phyloP scores from a whole-genome alignment of 2,888 invertebrate species.

The Cosmia trapezina region DNA sequence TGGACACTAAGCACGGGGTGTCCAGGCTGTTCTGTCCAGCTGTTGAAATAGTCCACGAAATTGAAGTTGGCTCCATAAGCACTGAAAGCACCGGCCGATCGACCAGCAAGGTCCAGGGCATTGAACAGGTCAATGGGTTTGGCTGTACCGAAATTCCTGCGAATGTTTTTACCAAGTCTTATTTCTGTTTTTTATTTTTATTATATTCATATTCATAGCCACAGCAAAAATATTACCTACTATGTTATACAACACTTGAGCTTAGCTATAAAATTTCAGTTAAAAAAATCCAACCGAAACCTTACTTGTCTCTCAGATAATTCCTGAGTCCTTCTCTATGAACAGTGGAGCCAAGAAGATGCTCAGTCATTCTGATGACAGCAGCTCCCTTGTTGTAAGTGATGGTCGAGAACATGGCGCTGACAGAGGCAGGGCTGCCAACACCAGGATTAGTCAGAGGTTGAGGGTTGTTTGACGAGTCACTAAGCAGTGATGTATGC shows the following conservation, averaged over 20 bases:
- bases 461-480: constrained; percentile 90
- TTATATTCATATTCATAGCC: not conserved
- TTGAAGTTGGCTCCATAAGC: constrained; percentile 81
- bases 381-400: constrained; percentile 93
- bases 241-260: not conserved
- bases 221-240: not conserved
- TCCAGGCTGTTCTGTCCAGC: constrained; percentile 91
- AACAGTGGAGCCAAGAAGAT: constrained; percentile 88
- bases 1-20: constrained; percentile 91
- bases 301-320: constrained; percentile 82
- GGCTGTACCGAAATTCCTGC: constrained; percentile 81
- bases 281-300: not conserved
- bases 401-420: constrained; percentile 92
- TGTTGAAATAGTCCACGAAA: constrained; percentile 81
- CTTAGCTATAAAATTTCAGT: not conserved
- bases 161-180: constrained; percentile 21
- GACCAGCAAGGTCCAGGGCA: constrained; percentile 80
- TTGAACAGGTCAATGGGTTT: constrained; percentile 88
- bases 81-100: constrained; percentile 70
- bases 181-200: not conserved
- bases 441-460: constrained; percentile 90
- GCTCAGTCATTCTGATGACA: constrained; percentile 93
- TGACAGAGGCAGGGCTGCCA: constrained; percentile 90
- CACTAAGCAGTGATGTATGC: constrained; percentile 91
- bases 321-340: constrained; percentile 89